These are phyloP conservation scores for Cerastis rubricosa DNA, from an alignment of 2,888 invertebrate species.

Conservation along the genomic window DNA sequence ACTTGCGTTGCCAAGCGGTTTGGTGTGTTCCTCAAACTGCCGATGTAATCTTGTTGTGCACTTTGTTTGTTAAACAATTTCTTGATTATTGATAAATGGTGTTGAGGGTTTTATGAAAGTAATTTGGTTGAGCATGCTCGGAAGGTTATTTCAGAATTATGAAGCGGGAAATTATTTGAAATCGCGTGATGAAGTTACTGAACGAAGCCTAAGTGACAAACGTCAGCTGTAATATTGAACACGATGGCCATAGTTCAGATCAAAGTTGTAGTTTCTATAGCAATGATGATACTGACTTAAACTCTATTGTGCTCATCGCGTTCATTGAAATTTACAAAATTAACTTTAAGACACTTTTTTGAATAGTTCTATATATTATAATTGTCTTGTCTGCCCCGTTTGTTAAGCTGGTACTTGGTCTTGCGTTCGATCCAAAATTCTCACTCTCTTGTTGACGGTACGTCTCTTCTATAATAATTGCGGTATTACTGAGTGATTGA, in stretches of 20 bases:
- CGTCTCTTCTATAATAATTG: not conserved
- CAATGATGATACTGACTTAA: not conserved
- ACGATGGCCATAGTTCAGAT: not conserved
- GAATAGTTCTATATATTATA: not conserved
- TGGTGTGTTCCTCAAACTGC: conserved; percentile 55
- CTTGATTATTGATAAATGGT: conserved; percentile 30
- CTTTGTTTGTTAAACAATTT: conserved; percentile 44
- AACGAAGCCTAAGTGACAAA: no score
- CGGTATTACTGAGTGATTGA: not conserved
- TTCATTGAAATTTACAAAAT: not conserved
- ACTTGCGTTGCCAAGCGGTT: conserved; percentile 42
- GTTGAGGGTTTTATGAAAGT: conserved; percentile 27
- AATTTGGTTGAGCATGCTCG: conserved; percentile 14
- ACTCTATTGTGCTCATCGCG: not conserved
- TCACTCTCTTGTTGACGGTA: not conserved
- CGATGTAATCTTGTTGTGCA: conserved; percentile 55
- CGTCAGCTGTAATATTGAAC: not conserved
- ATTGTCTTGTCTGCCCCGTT: not conserved
- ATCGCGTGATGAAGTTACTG: not conserved
- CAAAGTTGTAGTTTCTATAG: not conserved
- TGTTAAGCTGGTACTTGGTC: not conserved
- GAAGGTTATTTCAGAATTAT: not conserved
- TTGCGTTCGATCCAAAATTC: not conserved
- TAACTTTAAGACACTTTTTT: not conserved
- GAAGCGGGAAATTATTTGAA: not conserved